A percentile compares a stretch with the other conserved stretches of the same genome.
Conservation (phyloP, 2,888 invertebrate species). For the Antheraea assamensis region DNA sequence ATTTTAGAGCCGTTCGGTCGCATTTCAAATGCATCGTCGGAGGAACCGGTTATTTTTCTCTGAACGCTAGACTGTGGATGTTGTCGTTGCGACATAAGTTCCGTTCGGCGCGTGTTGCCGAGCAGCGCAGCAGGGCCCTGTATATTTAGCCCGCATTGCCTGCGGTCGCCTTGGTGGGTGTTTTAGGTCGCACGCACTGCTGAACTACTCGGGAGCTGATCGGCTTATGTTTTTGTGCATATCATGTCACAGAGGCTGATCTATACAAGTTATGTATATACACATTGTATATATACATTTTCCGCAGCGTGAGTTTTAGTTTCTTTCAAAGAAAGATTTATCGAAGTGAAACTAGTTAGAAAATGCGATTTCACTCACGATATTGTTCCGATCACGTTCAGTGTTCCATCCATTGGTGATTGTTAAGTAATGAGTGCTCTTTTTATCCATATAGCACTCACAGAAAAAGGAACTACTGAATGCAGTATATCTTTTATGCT, state of each 20-base stretch:
- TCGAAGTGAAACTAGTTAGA: slow-evolving; percentile 63
- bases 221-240: slow-evolving; percentile 76
- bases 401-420: slow-evolving; percentile 9
- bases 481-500: not conserved
- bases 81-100: slow-evolving; percentile 74
- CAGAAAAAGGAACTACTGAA: not conserved
- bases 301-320: slow-evolving; percentile 57
- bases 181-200: slow-evolving; percentile 82
- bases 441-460: not conserved
- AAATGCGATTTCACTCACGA: slow-evolving; percentile 63
- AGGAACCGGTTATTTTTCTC: slow-evolving; percentile 72
- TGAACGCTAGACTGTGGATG: slow-evolving; percentile 74
- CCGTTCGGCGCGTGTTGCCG: slow-evolving; percentile 56
- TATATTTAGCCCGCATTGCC: slow-evolving; percentile 82
- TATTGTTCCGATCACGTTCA: slow-evolving; percentile 48
- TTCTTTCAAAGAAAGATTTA: slow-evolving; percentile 66
- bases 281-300: slow-evolving; percentile 61
- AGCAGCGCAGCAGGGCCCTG: slow-evolving; percentile 63
- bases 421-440: slow-evolving; percentile 16
- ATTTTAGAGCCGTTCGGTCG: slow-evolving; percentile 43
- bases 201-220: slow-evolving; percentile 82
- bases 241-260: slow-evolving; percentile 53
- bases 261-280: slow-evolving; percentile 55
- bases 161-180: slow-evolving; percentile 72
- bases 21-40: slow-evolving; percentile 41